Percentiles rank a stretch among this genome's conserved stretches.
Conservation (phyloP, 1,140 invertebrate genomes). For the Drosophila trapezifrons region DNA sequence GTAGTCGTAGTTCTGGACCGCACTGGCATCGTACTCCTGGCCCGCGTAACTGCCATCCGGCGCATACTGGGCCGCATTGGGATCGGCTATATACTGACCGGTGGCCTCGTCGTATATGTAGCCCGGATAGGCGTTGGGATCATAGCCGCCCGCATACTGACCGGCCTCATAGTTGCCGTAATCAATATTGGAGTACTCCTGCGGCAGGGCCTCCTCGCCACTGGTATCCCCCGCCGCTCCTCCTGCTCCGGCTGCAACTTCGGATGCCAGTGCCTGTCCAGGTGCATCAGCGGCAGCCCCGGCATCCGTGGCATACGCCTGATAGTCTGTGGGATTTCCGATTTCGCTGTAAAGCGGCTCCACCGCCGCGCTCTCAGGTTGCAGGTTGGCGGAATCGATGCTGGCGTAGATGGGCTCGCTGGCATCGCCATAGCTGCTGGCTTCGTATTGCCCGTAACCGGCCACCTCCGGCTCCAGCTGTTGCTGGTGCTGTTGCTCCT, state of each 20-base stretch:
- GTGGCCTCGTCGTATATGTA: conserved; percentile 80
- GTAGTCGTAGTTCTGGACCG: conserved; percentile 62
- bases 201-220: conserved; percentile 36
- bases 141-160: conserved; percentile 70
- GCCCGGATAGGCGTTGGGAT: conserved; percentile 79
- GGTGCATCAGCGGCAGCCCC: conserved; percentile 15
- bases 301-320: conserved; percentile 60
- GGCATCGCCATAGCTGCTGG: conserved; percentile 59
- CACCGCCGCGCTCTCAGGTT: conserved; percentile 21
- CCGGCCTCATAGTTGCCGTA: conserved; percentile 76
- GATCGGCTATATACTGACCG: conserved; percentile 80
- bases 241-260: background rate
- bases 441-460: conserved; percentile 65
- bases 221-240: background rate
- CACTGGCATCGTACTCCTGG: conserved; percentile 63
- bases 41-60: conserved; percentile 63
- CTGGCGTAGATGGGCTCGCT: conserved; percentile 69
- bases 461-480: conserved; percentile 26
- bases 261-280: conserved; percentile 2
- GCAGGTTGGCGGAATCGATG: conserved; percentile 57
- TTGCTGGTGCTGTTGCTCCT: conserved; percentile 16
- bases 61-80: conserved; percentile 67
- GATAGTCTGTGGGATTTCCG: conserved; percentile 80
- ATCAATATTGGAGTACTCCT: conserved; percentile 77
- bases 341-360: conserved; percentile 77